Evolutionary conservation across 2,797 vertebrate species (phyloP).

Genomic region (Sebastes itinus): DNA sequence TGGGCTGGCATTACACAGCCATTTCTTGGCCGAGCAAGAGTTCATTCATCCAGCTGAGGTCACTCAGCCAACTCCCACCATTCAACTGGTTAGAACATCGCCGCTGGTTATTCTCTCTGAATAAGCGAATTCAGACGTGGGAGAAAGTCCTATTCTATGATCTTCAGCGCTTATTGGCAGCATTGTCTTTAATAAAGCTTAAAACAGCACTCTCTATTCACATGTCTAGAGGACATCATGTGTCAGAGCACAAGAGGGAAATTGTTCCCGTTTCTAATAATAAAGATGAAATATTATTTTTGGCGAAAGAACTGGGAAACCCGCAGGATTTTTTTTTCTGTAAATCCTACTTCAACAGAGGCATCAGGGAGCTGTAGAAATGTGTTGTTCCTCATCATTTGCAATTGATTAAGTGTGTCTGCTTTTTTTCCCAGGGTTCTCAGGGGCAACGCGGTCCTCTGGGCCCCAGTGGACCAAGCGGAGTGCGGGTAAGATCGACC

Average conservation of each 20-base stretch:
- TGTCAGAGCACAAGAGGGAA: slow-evolving; percentile 35
- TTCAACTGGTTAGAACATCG: slow-evolving; percentile 22
- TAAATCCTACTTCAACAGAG: slow-evolving; percentile 13
- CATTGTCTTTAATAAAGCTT: slow-evolving; percentile 31
- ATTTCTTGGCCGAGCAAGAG: slow-evolving; percentile 17
- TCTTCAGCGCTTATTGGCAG: slow-evolving; percentile 22
- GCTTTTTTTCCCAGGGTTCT: slow-evolving; percentile 84
- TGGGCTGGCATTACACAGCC: slow-evolving; percentile 27
- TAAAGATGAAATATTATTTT: slow-evolving; percentile 43
- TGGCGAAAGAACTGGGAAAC: slow-evolving; percentile 54
- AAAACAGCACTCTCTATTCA: slow-evolving; percentile 11
- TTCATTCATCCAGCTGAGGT: slow-evolving; percentile 47
- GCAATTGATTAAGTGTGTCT: slow-evolving; percentile 66
- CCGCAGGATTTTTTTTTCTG: slow-evolving; percentile 16
- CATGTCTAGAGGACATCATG: slow-evolving; percentile 14
- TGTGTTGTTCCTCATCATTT: slow-evolving; percentile 60
- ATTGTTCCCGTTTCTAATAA: slow-evolving; percentile 29
- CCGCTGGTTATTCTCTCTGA: slow-evolving; percentile 38
- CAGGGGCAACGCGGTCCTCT: slow-evolving; percentile 89
- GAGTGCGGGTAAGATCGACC: slow-evolving; percentile 88
- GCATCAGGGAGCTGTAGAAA: slow-evolving; percentile 43
- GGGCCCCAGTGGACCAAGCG: slow-evolving; percentile 90
- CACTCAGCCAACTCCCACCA: slow-evolving; percentile 42
- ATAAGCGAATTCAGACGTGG: slow-evolving; percentile 29
- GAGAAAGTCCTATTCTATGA: slow-evolving; percentile 22